These are phyloP conservation scores for Chrysaora quinquecirrha DNA, from an alignment of 30 jellyfish, hydroid and myxozoan species.

Conservation along the genomic window DNA sequence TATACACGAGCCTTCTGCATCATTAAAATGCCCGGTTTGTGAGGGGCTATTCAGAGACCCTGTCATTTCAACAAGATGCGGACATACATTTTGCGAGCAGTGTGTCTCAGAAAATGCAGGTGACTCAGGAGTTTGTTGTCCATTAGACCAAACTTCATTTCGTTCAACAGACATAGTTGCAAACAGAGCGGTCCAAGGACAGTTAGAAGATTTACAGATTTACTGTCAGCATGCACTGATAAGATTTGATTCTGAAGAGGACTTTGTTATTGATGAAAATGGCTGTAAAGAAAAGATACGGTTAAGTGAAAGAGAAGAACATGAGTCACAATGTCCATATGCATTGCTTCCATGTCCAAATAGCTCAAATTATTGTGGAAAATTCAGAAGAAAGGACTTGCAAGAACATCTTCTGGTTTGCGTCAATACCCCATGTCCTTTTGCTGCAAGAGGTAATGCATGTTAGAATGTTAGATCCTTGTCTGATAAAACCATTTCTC, in stretches of 20 bases:
- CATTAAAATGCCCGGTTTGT: constrained; percentile 88
- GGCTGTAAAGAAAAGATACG: constrained; percentile 82
- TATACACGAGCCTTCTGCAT: constrained; percentile 83
- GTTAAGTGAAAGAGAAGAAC: constrained; percentile 73
- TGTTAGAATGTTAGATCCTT: background rate
- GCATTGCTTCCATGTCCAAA: constrained; percentile 94
- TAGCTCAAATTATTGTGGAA: constrained; percentile 90
- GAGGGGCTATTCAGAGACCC: constrained; percentile 74
- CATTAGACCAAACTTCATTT: constrained; percentile 66
- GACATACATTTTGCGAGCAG: constrained; percentile 83
- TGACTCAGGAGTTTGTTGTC: constrained; percentile 52
- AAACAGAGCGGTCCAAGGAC: constrained; percentile 90
- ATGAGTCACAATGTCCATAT: constrained; percentile 65
- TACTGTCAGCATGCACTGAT: constrained; percentile 81
- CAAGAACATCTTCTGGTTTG: constrained; percentile 74
- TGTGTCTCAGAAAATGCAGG: constrained; percentile 32
- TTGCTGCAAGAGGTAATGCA: constrained; percentile 54
- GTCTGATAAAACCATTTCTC: too few species aligned
- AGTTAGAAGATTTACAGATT: constrained; percentile 75
- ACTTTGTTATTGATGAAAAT: constrained; percentile 67
- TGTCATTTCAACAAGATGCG: constrained; percentile 86
- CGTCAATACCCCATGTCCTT: constrained; percentile 56
- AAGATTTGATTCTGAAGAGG: constrained; percentile 87
- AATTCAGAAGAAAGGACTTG: constrained; percentile 72
- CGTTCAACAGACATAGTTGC: constrained; percentile 53